Evolutionary conservation across 1,140 invertebrate species (phyloP).

Genomic region (Triops cancriformis): DNA sequence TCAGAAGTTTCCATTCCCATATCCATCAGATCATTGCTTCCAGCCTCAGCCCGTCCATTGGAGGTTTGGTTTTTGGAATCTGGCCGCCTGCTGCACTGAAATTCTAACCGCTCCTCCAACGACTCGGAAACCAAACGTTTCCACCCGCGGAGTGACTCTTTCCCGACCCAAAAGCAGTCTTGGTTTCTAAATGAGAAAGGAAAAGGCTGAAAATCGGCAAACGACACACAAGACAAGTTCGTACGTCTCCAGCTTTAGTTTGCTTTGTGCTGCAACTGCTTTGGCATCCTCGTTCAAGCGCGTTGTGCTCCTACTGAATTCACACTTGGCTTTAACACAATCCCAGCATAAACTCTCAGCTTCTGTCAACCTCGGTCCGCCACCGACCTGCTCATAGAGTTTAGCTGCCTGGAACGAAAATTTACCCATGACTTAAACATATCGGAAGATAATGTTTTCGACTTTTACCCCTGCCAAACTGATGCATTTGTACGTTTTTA

Average conservation of each 20-base stretch:
- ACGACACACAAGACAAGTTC: background rate
- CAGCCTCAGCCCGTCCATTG: conserved; percentile 17
- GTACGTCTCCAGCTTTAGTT: conserved; percentile 33
- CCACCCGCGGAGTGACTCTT: conserved; percentile 42
- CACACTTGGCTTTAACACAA: conserved; percentile 47
- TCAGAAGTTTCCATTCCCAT: background rate
- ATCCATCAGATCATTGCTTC: conserved; percentile 14
- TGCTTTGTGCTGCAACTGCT: conserved; percentile 35
- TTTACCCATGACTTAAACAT: background rate
- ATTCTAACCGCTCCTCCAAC: conserved; percentile 31
- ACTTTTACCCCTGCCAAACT: conserved; percentile 37
- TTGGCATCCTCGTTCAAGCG: conserved; percentile 39
- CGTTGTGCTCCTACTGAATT: conserved; percentile 36
- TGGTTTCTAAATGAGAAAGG: background rate
- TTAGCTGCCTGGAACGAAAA: conserved; percentile 36
- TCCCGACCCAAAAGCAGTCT: conserved; percentile 41
- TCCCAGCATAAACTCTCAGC: conserved; percentile 41
- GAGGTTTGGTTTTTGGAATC: conserved; percentile 28
- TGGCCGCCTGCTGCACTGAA: background rate
- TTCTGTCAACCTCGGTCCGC: conserved; percentile 41
- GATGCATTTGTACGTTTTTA: conserved; percentile 41
- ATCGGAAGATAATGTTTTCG: conserved; percentile 4
- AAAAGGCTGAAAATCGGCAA: background rate
- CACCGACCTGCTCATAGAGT: conserved; percentile 43
- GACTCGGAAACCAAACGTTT: conserved; percentile 32